Percentiles rank a stretch among this genome's conserved stretches.
Evolutionary conservation across 2,888 invertebrate species (phyloP).

Genomic region (Ypsolopha sequella): DNA sequence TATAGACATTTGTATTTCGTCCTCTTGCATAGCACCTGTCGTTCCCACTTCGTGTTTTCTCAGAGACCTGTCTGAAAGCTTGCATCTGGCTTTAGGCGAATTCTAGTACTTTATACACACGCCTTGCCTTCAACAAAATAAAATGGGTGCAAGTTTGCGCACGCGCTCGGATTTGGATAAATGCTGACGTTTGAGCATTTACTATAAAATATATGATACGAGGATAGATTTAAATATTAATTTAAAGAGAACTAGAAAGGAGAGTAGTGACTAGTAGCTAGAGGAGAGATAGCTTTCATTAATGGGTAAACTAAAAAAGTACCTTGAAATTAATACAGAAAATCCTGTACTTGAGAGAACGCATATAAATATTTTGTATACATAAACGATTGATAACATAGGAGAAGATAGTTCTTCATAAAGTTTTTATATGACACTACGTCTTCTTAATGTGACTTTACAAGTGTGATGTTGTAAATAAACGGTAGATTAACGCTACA

Average conservation of each 20-base stretch:
- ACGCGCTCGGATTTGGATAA: slow-evolving; percentile 25
- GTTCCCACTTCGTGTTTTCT: neutral
- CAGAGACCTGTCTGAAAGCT: no score
- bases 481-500: slow-evolving; percentile 23
- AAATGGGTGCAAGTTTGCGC: slow-evolving; percentile 1
- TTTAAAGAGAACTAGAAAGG: slow-evolving; percentile 36
- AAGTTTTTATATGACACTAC: slow-evolving; percentile 57
- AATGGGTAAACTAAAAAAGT: slow-evolving; percentile 23
- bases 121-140: neutral
- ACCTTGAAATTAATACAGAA: slow-evolving; percentile 28
- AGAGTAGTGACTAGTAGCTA: slow-evolving; percentile 51
- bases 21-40: neutral
- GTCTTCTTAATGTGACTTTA: slow-evolving; percentile 62
- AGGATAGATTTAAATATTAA: slow-evolving; percentile 35
- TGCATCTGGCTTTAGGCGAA: no score
- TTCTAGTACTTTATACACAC: neutral
- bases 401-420: slow-evolving; percentile 48
- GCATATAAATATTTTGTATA: slow-evolving; percentile 63
- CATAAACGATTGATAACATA: slow-evolving; percentile 52
- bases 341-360: slow-evolving; percentile 46
- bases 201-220: slow-evolving; percentile 31
- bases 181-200: slow-evolving; percentile 55
- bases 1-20: no score
- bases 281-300: slow-evolving; percentile 34
- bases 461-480: slow-evolving; percentile 66